phyloP scores from a whole-genome alignment of 2,113 vertebrate species.

The Physeter macrocephalus region DNA sequence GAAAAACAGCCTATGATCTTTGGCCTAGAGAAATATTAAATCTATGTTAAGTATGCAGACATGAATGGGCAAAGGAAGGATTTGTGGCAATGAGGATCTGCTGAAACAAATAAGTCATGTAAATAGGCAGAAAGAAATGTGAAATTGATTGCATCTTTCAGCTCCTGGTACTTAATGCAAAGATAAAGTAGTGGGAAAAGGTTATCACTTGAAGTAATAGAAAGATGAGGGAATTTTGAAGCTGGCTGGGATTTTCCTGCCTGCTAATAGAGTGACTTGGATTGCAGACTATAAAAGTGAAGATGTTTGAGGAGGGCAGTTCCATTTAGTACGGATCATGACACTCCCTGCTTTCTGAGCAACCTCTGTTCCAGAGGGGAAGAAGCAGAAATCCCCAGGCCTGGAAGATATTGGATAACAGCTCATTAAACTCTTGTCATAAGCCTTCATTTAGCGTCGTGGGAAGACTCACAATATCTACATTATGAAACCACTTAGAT shows the following conservation, averaged over 20 bases:
- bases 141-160: constrained; percentile 7
- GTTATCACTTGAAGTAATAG: constrained; percentile 1
- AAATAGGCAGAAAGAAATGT: constrained; percentile 11
- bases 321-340: background rate
- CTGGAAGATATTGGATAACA: constrained; percentile 8
- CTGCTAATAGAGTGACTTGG: background rate
- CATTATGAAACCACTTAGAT: constrained; percentile 49
- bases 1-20: background rate
- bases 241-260: background rate
- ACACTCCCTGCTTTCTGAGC: background rate
- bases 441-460: background rate
- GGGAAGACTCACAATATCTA: constrained; percentile 46
- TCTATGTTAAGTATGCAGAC: constrained; percentile 29
- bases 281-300: background rate
- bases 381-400: background rate
- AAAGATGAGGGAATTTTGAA: background rate
- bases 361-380: background rate
- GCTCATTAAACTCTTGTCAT: constrained; percentile 7
- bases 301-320: background rate
- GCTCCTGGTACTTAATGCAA: background rate
- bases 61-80: constrained; percentile 41
- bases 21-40: constrained; percentile 53
- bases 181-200: constrained; percentile 3
- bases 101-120: constrained; percentile 37
- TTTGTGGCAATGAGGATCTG: constrained; percentile 10